Evolutionary conservation across 2,113 vertebrate species (phyloP), one percentile per base, ranked within the genome.

Genomic region (Himantopus leucocephalus): DNA sequence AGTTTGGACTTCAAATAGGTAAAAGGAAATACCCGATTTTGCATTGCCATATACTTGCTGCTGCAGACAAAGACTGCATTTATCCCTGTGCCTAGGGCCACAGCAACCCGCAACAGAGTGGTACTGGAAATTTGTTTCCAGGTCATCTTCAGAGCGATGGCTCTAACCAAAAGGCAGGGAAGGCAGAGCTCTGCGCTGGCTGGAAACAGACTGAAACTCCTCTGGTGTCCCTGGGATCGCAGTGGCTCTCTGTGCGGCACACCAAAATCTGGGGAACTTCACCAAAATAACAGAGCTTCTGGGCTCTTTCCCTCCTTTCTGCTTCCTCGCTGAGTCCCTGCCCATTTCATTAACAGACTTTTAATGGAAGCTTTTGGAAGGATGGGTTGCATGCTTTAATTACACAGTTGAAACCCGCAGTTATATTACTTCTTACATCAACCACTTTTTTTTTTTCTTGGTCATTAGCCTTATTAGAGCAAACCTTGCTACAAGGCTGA

Each of bases 241-340:
- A 41, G 48, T 0, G 0, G 4, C 15, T 39, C 35, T 63, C 32
- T 74, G 34, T 32, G 19, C 10, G 20, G 43, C 27, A 12, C 8
- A 4, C 24, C 13, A 70, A 45, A 82, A 70, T 16, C 12, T 6
- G 37, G 37, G 50, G 24, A 20, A 50, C 58, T n/a, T 78, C 26
- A 37, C 24, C 14, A 29, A 30, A 43, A 21, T 30, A 45, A 6
- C 10, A 23, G 56, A 24, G 41, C 16, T 8, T 21, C 37, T 82
- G 56, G 32, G 26, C 13, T 79, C 35, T 59, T 77, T 15, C 22
- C 24, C 34, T 75, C 17, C 37, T 67, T 87, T 52, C 30, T n/a
- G 43, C 19, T 78, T 71, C 63, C 24, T 68, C 15, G 0, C 14
- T 1, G 21, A 66, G 19, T 66, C 11, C n/a, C 76, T 74, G 43